A percentile compares a stretch with the other conserved stretches of the same genome.
Evolutionary conservation across 1,140 invertebrate genomes (phyloP).

Genomic region (Venturia canescens): DNA sequence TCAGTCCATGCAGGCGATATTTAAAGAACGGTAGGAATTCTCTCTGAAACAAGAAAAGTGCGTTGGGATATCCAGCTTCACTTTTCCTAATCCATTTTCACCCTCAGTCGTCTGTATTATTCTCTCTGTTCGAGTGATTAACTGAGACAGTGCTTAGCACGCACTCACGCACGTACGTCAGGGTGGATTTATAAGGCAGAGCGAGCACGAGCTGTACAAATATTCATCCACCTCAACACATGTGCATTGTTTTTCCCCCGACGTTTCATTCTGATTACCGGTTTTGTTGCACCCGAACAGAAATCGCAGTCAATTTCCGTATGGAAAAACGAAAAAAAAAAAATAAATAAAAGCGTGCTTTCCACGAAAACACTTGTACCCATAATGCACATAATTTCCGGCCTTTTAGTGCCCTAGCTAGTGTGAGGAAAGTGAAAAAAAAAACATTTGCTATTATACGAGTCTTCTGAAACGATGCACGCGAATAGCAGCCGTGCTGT

Average conservation of each 20-base stretch:
- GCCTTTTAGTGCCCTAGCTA: neutral
- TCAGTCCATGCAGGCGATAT: too few relatives aligned
- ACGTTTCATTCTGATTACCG: neutral
- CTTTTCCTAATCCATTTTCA: too few relatives aligned
- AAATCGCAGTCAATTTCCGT: conserved; percentile 7
- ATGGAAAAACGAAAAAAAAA: neutral
- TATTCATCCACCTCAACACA: too few relatives aligned
- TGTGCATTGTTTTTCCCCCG: neutral
- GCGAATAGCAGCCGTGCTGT: neutral
- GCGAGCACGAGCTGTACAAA: too few relatives aligned
- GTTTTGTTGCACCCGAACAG: neutral
- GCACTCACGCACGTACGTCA: too few relatives aligned
- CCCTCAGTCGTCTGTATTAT: too few relatives aligned
- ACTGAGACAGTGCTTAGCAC: too few relatives aligned
- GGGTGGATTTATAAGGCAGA: too few relatives aligned
- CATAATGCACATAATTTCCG: neutral
- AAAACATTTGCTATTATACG: neutral
- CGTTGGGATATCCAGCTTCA: too few relatives aligned
- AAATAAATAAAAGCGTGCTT: neutral
- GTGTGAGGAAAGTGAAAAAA: neutral
- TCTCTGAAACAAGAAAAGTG: too few relatives aligned
- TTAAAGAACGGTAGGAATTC: too few relatives aligned
- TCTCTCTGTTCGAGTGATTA: too few relatives aligned
- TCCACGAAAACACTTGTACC: neutral
- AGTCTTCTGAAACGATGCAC: neutral